Conservation (phyloP, 1,140 invertebrate genomes). For the Caenorhabditis brenneri region DNA sequence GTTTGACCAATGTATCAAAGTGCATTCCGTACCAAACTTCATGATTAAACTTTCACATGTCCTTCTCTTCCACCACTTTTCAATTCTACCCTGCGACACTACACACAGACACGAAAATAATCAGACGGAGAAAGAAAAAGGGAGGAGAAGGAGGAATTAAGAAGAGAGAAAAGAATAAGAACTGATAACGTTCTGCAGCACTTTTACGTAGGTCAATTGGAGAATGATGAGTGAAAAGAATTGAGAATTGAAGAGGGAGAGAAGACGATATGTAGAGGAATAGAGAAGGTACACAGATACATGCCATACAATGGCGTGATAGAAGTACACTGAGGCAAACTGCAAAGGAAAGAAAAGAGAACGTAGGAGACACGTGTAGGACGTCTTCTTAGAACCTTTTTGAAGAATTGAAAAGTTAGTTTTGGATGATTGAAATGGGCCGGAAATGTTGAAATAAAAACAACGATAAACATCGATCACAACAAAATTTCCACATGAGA, state of each 20-base stretch:
- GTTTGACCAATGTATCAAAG: neutral
- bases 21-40: neutral
- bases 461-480: neutral
- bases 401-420: neutral
- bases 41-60: neutral
- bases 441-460: neutral
- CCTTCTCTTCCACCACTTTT: neutral
- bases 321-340: conserved; percentile 32
- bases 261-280: neutral
- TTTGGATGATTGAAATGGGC: neutral
- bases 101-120: conserved; percentile 15
- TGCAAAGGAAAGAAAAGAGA: neutral
- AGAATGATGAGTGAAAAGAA: conserved; percentile 17
- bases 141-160: neutral
- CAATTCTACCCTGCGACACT: neutral
- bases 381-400: neutral
- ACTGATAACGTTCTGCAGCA: conserved; percentile 25
- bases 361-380: neutral
- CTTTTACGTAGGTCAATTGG: conserved; percentile 15
- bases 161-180: neutral
- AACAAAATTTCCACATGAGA: neutral
- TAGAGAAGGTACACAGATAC: neutral
- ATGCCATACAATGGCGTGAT: conserved; percentile 41
- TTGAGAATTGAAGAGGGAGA: neutral
- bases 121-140: neutral